Percentiles rank a stretch among this genome's conserved stretches.
Conservation (phyloP, 2,888 invertebrate genomes). For the Polylopha cassiicola region DNA sequence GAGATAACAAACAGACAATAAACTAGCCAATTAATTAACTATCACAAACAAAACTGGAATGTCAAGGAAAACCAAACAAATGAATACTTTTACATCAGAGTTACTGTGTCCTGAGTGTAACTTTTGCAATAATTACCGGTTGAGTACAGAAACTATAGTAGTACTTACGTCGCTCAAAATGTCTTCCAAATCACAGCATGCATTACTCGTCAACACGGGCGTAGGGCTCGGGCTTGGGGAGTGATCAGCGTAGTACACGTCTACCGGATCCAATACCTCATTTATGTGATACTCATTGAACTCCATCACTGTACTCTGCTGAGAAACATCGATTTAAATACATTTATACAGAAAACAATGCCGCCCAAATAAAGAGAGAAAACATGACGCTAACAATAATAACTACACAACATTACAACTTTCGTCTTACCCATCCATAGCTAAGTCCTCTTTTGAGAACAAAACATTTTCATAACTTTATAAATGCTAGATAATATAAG, state of each 20-base stretch:
- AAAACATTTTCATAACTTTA: slow-evolving; percentile 50
- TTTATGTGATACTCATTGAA: slow-evolving; percentile 64
- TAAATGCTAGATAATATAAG: slow-evolving; percentile 29
- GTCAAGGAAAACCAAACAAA: too few relatives aligned
- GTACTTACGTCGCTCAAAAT: slow-evolving; percentile 72
- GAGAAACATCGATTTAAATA: slow-evolving; percentile 48
- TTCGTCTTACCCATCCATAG: slow-evolving; percentile 65
- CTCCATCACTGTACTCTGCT: slow-evolving; percentile 73
- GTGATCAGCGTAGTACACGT: slow-evolving; percentile 55
- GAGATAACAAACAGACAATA: too few relatives aligned
- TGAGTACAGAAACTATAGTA: slow-evolving; percentile 3
- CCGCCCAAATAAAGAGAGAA: slow-evolving; percentile 27
- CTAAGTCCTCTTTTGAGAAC: slow-evolving; percentile 74
- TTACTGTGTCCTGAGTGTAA: too few relatives aligned
- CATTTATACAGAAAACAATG: slow-evolving; percentile 46
- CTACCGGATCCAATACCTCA: slow-evolving; percentile 65
- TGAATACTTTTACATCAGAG: too few relatives aligned
- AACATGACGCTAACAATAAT: slow-evolving; percentile 23
- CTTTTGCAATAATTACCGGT: slow-evolving; percentile 2
- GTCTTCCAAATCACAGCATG: slow-evolving; percentile 69
- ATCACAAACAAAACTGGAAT: too few relatives aligned
- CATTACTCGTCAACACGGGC: slow-evolving; percentile 61
- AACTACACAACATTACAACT: slow-evolving; percentile 4
- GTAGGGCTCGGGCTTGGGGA: slow-evolving; percentile 57
- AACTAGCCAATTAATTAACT: too few relatives aligned